Base-by-base conservation (phyloP, 2,113 vertebrate genomes). In the Picathartes gymnocephalus region DNA sequence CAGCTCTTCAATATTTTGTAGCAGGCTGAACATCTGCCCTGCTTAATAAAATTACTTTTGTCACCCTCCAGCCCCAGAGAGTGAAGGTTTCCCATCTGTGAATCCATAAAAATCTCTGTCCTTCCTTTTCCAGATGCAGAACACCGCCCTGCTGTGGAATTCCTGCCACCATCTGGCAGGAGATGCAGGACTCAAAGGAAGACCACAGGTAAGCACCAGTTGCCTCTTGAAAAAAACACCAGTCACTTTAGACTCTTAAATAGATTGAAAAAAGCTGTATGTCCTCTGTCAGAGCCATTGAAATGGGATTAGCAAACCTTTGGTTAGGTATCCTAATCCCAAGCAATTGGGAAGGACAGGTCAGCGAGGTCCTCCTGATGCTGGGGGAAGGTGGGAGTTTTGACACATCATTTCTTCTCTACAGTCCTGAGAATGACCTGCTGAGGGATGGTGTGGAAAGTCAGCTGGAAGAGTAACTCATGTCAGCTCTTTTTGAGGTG, bases 81-180 rank as follows among this genome's bases (percentile, higher is more conserved):
- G 9, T 45, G 69, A 71, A 35, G 14, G 13, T 56, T 30, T 27
- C 42, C 30, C 24, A 31, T n/a, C 35, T 71, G 31, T 64, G 48
- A 69, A 60, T 65, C 77, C 68, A 24, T 68, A 44, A 87, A 73
- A 81, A 28, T 13, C 10, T 7, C 7, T 44, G 21, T 57, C 27
- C 58, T 60, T 48, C 54, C 53, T 56, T 73, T 93, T 48, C 30
- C 93, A 98, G 97, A 98, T 88, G 62, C 95, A 84, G 94, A 95
- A 35, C 91, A 94, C 24, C n/a, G 68, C 12, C 70, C 93, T 54
- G 82, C 93, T 64, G 47, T 95, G 93, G 97, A 95, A 79, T 98
- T 94, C 77, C 81, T 97, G 56, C 96, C 96, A 45, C 96, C 91
- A 22, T 71, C 73, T 73, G 65, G 62, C 80, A 97, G 83, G 28